Evolutionary conservation across 2,888 invertebrate genomes (phyloP), one percentile per base, ranked within the genome.

Genomic region (Drepana falcataria): DNA sequence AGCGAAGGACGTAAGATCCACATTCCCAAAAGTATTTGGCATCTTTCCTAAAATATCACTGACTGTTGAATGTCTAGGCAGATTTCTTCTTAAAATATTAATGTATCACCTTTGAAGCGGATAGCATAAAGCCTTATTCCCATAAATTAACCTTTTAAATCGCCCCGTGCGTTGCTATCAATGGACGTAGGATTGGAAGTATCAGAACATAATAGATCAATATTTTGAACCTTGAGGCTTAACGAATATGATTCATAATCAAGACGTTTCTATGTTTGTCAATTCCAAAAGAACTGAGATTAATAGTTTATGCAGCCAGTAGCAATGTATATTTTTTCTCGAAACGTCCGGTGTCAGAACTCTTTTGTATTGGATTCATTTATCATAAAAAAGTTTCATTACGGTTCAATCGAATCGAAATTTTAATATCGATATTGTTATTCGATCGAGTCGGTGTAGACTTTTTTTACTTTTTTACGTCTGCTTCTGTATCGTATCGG

Each of bases 281-380:
- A 61, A 74, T 75, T 58, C 62, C 55, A 67, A 77, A 81, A 79
- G 73, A 76, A 71, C 4, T 75, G 79, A 87, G 88, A 88, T 88
- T 88, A 85, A 88, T 88, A 78, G 85, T 74, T 68, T 64, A 58
- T 66, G 59, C 73, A 71, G 79, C 77, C 87, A 77, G 88, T 88
- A 88, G 88, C 87, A 56, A 64, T 64, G 53, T 55, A 64, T 56
- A 59, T 69, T 66, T 67, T 69, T 70, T 73, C 68, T 71, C 65
- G 59, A 60, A 68, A 71, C 79, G 78, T 83, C 83, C 83, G 81
- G 79, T 71, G 71, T 69, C 47, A 53, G 61, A 37, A 71, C 68
- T 69, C 68, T 67, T 69, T 79, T 70, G 76, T 74, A 67, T 75
- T 75, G 69, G 73, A 77, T 75, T 75, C 84, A 85, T 87, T 85